Evolutionary conservation across 1,140 invertebrate genomes (phyloP).

Genomic region (Elymnias hypermnestra): DNA sequence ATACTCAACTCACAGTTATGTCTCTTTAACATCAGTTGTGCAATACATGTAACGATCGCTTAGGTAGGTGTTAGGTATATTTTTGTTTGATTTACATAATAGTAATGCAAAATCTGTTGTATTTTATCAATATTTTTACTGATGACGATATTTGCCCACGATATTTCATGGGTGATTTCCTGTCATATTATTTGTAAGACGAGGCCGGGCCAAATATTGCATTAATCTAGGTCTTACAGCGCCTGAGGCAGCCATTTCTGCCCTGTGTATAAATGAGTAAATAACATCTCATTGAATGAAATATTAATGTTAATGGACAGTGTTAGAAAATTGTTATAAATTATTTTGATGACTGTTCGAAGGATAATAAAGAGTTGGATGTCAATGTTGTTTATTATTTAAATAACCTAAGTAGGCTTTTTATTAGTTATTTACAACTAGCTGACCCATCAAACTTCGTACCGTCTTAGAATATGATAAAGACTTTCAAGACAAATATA

Average conservation of each 20-base stretch:
- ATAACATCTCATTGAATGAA: constrained; percentile 71
- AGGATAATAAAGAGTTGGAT: constrained; percentile 78
- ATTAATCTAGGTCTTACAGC: constrained; percentile 64
- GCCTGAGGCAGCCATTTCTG: constrained; percentile 53
- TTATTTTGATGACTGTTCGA: constrained; percentile 78
- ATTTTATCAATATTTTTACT: constrained; percentile 74
- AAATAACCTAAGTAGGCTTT: constrained; percentile 3
- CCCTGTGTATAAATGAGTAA: constrained; percentile 61
- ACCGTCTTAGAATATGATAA: too few species aligned
- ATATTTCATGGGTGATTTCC: constrained; percentile 48
- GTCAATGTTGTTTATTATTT: constrained; percentile 63
- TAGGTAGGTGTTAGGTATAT: constrained; percentile 72
- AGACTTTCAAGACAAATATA: too few species aligned
- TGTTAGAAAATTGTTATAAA: constrained; percentile 78
- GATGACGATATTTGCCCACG: constrained; percentile 37
- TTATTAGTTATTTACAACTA: too few species aligned
- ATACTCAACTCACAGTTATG: constrained; percentile 69
- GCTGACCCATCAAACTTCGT: too few species aligned
- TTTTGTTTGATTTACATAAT: constrained; percentile 70
- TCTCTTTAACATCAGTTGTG: constrained; percentile 67
- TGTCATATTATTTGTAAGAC: constrained; percentile 74
- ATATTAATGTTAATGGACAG: constrained; percentile 73
- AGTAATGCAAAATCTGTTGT: constrained; percentile 69
- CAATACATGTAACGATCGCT: constrained; percentile 71
- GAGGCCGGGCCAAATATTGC: constrained; percentile 73